Evolutionary conservation across 2,888 invertebrate species (phyloP).

Genomic region (Zaprionus lineosus): DNA sequence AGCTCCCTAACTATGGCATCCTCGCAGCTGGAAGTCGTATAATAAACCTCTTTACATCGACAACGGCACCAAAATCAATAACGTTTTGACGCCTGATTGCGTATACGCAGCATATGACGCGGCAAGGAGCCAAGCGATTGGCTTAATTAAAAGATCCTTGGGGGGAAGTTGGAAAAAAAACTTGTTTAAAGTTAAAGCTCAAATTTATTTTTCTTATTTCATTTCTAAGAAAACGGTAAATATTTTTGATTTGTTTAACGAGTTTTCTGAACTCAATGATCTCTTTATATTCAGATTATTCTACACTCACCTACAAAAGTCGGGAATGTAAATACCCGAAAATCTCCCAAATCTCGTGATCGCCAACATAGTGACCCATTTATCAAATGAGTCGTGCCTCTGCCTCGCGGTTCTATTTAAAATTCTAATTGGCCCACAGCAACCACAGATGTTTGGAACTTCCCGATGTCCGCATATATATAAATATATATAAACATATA

Average conservation of each 20-base stretch:
- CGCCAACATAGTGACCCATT: constrained; percentile 65
- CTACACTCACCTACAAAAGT: too few relatives aligned
- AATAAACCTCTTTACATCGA: constrained; percentile 29
- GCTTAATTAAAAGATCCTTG: constrained; percentile 59
- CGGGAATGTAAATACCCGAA: constrained; percentile 20
- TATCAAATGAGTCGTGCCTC: constrained; percentile 19
- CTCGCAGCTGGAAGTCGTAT: constrained; percentile 39
- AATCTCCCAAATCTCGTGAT: too few relatives aligned
- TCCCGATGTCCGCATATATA: too few relatives aligned
- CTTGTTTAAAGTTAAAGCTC: too few relatives aligned
- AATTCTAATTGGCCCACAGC: constrained; percentile 52
- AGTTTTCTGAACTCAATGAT: too few relatives aligned
- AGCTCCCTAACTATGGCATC: too few relatives aligned
- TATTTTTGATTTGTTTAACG: too few relatives aligned
- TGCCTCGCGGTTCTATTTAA: constrained; percentile 43
- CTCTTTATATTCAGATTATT: too few relatives aligned
- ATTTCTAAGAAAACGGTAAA: too few relatives aligned
- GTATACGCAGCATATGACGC: constrained; percentile 54
- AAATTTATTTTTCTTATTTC: too few relatives aligned
- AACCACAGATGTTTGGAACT: constrained; percentile 5
- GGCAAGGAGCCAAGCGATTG: constrained; percentile 2
- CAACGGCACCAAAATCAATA: constrained; percentile 43
- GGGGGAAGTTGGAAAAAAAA: too few relatives aligned
- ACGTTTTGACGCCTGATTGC: constrained; percentile 46
- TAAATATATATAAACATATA: too few relatives aligned